Conservation (phyloP, 1,140 invertebrate genomes). For the Heliconius himera region DNA sequence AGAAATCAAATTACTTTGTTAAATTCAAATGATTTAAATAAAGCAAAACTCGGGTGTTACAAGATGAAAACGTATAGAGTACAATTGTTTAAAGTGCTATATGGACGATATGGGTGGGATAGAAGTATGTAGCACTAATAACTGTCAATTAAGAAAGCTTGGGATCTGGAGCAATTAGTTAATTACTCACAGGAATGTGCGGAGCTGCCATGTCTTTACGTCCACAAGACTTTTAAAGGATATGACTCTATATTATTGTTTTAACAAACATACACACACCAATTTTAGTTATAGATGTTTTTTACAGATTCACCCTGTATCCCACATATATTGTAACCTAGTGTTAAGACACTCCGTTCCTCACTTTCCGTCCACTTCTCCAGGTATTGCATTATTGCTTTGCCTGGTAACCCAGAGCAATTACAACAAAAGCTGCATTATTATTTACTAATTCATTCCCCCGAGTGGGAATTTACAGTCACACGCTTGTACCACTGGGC, state of each 20-base stretch:
- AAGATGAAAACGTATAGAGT: not conserved
- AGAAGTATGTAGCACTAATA: conserved; percentile 76
- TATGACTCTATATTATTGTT: not conserved
- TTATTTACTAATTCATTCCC: no score
- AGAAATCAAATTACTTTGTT: no score
- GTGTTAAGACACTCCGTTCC: no score
- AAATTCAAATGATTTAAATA: no score
- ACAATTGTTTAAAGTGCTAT: not conserved
- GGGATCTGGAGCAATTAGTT: conserved; percentile 70
- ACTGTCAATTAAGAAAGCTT: conserved; percentile 74
- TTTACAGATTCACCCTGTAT: not conserved
- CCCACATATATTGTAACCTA: no score
- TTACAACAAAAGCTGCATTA: no score
- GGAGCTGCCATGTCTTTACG: conserved; percentile 23
- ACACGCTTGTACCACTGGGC: no score
- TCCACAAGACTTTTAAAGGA: not conserved
- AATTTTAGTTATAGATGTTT: not conserved
- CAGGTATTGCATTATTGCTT: no score
- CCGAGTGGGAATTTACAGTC: no score
- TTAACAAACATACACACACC: not conserved
- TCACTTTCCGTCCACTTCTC: no score
- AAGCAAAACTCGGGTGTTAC: not conserved
- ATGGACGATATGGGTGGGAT: conserved; percentile 47
- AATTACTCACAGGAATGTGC: conserved; percentile 49
- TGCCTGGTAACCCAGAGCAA: no score